A percentile compares a stretch with the other conserved stretches of the same genome.
Conservation (phyloP, 2,797 vertebrate species). For the Onychomys leucogaster region DNA sequence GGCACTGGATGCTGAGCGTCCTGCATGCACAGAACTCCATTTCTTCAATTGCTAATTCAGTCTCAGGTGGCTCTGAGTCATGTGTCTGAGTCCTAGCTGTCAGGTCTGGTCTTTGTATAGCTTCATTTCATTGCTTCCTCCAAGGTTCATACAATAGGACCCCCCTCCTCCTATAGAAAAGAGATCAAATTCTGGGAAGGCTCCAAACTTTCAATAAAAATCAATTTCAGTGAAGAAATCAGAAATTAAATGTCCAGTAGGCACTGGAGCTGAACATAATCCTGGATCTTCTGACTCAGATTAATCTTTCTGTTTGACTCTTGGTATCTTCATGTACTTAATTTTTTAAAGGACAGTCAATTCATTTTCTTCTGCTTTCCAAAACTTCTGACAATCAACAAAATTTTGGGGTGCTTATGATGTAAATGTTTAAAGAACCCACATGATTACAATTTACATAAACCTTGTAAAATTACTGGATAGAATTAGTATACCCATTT, state of each 20-base stretch:
- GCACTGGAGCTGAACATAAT: background rate
- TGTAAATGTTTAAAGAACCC: background rate
- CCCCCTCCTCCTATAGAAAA: background rate
- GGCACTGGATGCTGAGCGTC: background rate
- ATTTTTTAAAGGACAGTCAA: background rate
- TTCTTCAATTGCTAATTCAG: background rate
- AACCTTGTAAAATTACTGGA: background rate
- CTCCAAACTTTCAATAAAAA: conserved; percentile 24
- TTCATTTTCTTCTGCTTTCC: conserved; percentile 2
- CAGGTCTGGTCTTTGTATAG: background rate
- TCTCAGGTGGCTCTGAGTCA: background rate
- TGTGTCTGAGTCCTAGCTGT: background rate
- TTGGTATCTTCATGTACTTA: background rate
- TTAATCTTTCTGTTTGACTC: conserved; percentile 46
- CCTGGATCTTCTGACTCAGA: background rate
- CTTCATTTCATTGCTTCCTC: conserved; percentile 21
- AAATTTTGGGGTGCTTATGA: background rate
- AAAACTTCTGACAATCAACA: background rate
- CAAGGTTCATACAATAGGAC: conserved; percentile 33
- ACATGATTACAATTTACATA: conserved; percentile 25
- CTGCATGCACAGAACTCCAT: background rate
- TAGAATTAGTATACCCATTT: conserved; percentile 45
- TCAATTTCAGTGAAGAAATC: conserved; percentile 16
- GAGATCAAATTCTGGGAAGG: background rate
- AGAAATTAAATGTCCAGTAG: conserved; percentile 20